These are phyloP conservation scores for Hucho hucho DNA, from an alignment of 2,113 vertebrate genomes.

Conservation along the genomic window DNA sequence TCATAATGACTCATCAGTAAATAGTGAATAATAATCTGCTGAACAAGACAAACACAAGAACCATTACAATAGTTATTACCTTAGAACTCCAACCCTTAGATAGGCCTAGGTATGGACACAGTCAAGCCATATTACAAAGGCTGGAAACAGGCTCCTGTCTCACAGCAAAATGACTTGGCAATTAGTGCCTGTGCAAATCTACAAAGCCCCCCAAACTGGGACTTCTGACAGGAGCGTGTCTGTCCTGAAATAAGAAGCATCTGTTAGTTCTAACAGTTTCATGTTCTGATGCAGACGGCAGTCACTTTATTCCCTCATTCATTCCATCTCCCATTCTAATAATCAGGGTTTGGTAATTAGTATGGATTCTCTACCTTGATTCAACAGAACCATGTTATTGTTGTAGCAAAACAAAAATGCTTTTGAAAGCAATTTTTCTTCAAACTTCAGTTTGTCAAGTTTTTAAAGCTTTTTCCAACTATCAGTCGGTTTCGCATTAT, in stretches of 20 bases:
- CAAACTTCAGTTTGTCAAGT: slow-evolving; percentile 32
- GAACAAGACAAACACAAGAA: slow-evolving; percentile 65
- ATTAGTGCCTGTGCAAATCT: slow-evolving; percentile 74
- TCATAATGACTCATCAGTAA: slow-evolving; percentile 48
- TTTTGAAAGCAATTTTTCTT: slow-evolving; percentile 62
- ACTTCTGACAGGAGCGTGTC: slow-evolving; percentile 73
- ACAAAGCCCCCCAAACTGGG: slow-evolving; percentile 73
- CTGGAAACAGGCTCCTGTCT: slow-evolving; percentile 70
- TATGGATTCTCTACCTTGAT: slow-evolving; percentile 71
- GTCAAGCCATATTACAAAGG: slow-evolving; percentile 60
- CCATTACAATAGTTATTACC: slow-evolving; percentile 66
- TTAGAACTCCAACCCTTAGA: slow-evolving; percentile 64
- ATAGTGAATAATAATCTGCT: slow-evolving; percentile 64
- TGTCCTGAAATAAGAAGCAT: slow-evolving; percentile 77
- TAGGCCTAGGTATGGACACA: slow-evolving; percentile 64
- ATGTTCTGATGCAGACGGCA: slow-evolving; percentile 74
- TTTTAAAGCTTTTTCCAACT: slow-evolving; percentile 24
- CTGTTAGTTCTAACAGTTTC: slow-evolving; percentile 80
- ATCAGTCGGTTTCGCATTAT: slow-evolving; percentile 49
- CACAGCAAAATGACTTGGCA: slow-evolving; percentile 74
- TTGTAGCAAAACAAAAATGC: slow-evolving; percentile 56
- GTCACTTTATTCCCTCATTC: slow-evolving; percentile 74
- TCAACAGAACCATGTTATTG: slow-evolving; percentile 62
- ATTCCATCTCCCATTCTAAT: slow-evolving; percentile 71
- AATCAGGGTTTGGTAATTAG: slow-evolving; percentile 76